These are phyloP conservation scores for Eristalis intricaria DNA, from an alignment of 2,888 invertebrate genomes.

Conservation along the genomic window DNA sequence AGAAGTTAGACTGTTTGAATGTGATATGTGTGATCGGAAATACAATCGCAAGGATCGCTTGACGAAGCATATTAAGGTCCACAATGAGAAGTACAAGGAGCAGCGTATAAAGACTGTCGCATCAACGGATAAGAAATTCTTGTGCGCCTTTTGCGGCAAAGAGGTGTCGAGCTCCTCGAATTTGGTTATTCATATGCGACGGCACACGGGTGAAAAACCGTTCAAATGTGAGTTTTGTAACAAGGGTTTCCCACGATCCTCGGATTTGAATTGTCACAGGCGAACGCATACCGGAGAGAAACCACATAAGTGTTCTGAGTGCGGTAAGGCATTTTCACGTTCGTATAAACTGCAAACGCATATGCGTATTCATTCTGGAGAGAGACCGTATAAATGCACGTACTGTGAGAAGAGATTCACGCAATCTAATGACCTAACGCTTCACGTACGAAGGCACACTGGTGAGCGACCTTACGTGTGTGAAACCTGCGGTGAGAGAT, in stretches of 20 bases:
- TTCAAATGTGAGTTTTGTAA: slow-evolving; percentile 85
- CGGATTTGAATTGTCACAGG: slow-evolving; percentile 84
- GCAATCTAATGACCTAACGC: slow-evolving; percentile 87
- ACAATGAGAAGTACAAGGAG: slow-evolving; percentile 50
- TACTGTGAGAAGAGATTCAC: slow-evolving; percentile 83
- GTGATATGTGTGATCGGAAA: slow-evolving; percentile 77
- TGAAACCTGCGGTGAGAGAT: slow-evolving; percentile 73
- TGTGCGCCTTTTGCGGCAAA: slow-evolving; percentile 85
- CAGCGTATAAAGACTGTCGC: slow-evolving; percentile 24
- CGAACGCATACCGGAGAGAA: slow-evolving; percentile 85
- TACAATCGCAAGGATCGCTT: slow-evolving; percentile 79
- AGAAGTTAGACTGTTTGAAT: slow-evolving; percentile 75
- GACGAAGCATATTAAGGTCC: slow-evolving; percentile 76
- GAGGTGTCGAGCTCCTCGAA: slow-evolving; percentile 85
- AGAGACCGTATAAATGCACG: slow-evolving; percentile 84
- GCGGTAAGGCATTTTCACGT: slow-evolving; percentile 83
- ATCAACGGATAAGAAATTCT: slow-evolving; percentile 80
- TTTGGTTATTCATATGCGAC: slow-evolving; percentile 85
- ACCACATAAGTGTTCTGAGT: slow-evolving; percentile 81
- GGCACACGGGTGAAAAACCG: slow-evolving; percentile 86
- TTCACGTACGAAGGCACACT: slow-evolving; percentile 87
- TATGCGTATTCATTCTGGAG: slow-evolving; percentile 84
- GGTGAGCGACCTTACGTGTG: slow-evolving; percentile 81
- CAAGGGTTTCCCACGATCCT: slow-evolving; percentile 85
- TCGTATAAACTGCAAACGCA: slow-evolving; percentile 85